Percentiles rank a stretch among this genome's conserved stretches.
These are phyloP conservation scores for Elaphurus davidianus DNA, from an alignment of 2,113 vertebrate species.

Conservation along the genomic window DNA sequence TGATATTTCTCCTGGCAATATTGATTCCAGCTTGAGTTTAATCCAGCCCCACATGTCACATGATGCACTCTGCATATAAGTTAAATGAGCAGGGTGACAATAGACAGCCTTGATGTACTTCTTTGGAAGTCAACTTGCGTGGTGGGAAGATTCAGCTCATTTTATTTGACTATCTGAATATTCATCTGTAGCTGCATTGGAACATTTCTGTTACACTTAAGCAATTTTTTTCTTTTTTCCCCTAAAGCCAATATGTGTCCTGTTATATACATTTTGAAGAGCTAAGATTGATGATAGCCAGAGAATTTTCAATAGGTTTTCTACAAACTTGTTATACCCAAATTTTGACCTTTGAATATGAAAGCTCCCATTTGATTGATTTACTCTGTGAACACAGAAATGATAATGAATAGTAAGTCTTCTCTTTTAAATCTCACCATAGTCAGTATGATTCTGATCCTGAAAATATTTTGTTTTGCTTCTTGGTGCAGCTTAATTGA, in stretches of 20 bases:
- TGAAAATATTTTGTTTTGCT: not conserved
- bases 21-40: not conserved
- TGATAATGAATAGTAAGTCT: not conserved
- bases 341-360: not conserved
- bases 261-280: not conserved
- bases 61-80: not conserved
- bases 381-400: constrained; percentile 3
- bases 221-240: not conserved
- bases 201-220: not conserved
- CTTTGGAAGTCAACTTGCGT: not conserved
- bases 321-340: not conserved
- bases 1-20: not conserved
- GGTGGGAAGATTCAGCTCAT: not conserved
- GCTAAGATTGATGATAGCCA: not conserved
- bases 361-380: not conserved
- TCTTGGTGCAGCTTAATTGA: not conserved
- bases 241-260: not conserved
- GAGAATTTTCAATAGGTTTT: not conserved
- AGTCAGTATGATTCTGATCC: not conserved
- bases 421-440: not conserved
- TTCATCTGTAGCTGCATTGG: not conserved
- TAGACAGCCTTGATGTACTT: not conserved
- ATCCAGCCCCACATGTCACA: not conserved
- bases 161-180: not conserved
- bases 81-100: not conserved